Evolutionary conservation across 2,797 vertebrate genomes (phyloP), one percentile per base, ranked within the genome.

Genomic region (Hozukius guyotensis): DNA sequence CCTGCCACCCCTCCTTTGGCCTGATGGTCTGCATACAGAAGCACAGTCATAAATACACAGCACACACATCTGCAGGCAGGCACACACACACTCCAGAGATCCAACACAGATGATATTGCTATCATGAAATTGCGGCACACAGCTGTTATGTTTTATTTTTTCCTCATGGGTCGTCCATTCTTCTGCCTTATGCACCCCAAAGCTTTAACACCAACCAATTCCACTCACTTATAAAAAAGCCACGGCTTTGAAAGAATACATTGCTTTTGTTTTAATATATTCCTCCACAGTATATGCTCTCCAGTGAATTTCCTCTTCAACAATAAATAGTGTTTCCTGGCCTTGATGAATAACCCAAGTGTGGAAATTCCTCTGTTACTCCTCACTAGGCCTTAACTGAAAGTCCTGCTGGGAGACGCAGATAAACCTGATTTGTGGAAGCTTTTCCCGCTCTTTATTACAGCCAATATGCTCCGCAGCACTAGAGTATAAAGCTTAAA

Each of bases 1-100:
- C 98, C 92, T 99, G 98, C 98, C 98, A 99, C 49, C 98, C 98
- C 92, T 99, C 98, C 92, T 97, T 98, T 32, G 98, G 97, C 79
- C 97, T 97, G 65, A 99, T 96, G 84, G 98, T 98, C 98, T 99
- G 95, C 86, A 81, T 22, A 24, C 46, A 88, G 52, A 90, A 29
- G 71, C 65, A 77, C 64, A 53, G 36, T 53, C 16, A 7, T 74
- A 77, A 81, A 81, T 9, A 68, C 72, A 68, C 27, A 53, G 32
- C 34, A 29, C 61, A 72, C 70, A 72, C 22, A 55, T 25, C 32
- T 12, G 56, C 36, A 63, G 14, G 66, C 6, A 55, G 60, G 81
- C 67, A 53, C 38, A 42, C 38, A 42, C 14, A 42, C n/a, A 38
- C 62, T 32, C 13, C 75, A 60, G 53, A 60, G 65, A 85, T 63